Conservation (phyloP, 2,797 vertebrate species). For the Syndactyla subalaris region DNA sequence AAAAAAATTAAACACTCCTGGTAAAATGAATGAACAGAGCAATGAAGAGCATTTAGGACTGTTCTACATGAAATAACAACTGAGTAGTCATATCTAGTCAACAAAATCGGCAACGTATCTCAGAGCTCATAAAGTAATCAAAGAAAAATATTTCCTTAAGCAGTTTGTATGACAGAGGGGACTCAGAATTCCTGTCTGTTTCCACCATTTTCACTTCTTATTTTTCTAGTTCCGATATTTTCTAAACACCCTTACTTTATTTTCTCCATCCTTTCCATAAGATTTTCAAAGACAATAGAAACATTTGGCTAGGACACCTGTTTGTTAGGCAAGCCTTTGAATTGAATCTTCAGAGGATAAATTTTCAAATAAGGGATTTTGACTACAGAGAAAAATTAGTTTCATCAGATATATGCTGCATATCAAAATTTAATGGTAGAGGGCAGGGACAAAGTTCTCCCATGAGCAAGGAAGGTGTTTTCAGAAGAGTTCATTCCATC, state of each 20-base stretch:
- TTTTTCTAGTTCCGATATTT: background rate
- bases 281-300: background rate
- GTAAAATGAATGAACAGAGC: background rate
- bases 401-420: background rate
- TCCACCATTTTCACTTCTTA: background rate
- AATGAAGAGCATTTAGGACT: background rate
- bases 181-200: background rate
- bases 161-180: background rate
- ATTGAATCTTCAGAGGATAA: background rate
- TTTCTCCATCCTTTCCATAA: background rate
- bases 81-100: background rate
- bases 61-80: background rate
- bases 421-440: background rate
- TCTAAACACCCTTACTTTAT: background rate
- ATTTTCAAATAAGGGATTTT: background rate
- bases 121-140: background rate
- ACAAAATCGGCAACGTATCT: background rate
- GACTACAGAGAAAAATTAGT: background rate
- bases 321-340: background rate
- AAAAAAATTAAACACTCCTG: background rate
- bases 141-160: background rate
- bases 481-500: background rate
- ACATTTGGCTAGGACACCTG: background rate
- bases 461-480: background rate
- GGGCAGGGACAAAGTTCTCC: background rate